These are phyloP conservation scores for Erythrocercus mccallii DNA, from an alignment of 2,113 vertebrate species.

Conservation along the genomic window DNA sequence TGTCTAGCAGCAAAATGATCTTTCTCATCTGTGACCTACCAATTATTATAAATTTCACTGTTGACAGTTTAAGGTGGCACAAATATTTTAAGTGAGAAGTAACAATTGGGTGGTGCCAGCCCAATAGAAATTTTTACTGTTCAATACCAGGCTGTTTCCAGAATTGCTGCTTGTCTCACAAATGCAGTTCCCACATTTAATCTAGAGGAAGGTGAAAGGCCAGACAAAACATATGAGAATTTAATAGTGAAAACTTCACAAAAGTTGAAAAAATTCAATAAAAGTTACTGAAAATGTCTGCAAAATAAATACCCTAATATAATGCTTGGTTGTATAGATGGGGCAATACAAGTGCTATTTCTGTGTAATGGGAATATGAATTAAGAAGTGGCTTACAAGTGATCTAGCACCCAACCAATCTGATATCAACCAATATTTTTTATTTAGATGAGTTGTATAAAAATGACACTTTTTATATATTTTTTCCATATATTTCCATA, in stretches of 20 bases:
- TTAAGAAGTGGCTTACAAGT: not conserved
- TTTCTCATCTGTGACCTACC: not conserved
- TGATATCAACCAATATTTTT: not conserved
- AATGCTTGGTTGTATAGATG: not conserved
- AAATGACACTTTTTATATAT: not conserved
- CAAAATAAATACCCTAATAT: not conserved
- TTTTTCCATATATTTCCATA: not conserved
- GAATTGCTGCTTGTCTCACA: not conserved
- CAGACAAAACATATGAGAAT: not conserved
- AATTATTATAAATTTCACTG: not conserved
- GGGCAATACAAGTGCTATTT: not conserved
- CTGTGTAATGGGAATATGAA: not conserved
- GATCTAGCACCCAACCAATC: not conserved
- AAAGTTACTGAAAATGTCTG: not conserved
- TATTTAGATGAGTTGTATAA: not conserved
- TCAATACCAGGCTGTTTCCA: not conserved
- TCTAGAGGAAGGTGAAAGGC: not conserved
- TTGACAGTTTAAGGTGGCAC: not conserved
- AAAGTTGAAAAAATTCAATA: not conserved
- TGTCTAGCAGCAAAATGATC: not conserved
- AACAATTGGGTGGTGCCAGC: not conserved
- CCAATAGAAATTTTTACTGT: not conserved
- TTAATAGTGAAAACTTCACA: not conserved
- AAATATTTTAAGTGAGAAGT: not conserved
- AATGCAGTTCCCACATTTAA: not conserved